Base-by-base conservation (phyloP, 64 coral and sea anemone genomes). In the Astreopora myriophthalma region DNA sequence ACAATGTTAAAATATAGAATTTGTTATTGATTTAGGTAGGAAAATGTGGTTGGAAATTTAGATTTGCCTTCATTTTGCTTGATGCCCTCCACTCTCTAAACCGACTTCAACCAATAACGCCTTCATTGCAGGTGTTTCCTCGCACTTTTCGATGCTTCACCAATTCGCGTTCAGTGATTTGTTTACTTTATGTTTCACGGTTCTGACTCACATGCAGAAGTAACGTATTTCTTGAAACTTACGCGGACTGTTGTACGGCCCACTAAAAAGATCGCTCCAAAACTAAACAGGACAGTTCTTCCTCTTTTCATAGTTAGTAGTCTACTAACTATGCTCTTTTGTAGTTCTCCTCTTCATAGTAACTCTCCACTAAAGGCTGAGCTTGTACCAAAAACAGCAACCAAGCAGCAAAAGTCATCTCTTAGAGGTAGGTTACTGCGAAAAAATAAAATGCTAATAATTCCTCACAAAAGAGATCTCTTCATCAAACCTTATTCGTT, bases 311-410 rank as follows among this genome's bases (percentile, higher is more conserved):
- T n/a, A n/a, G n/a, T n/a, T n/a, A n/a, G n/a, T n/a, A n/a, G n/a
- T n/a, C n/a, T n/a, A n/a, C n/a, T n/a, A n/a, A n/a, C n/a, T n/a
- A n/a, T n/a, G n/a, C 32, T 34, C n/a, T 20, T 26, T n/a, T 87
- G 22, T 51, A 99, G 94, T 85, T 62, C 83, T 42, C 97, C 97
- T 8, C 67, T 99, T 12, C 79, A 69, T 39, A 85, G 37, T 76
- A 96, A 99, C 62, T 99, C 97, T 14, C 97, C 97, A 34, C 61
- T 99, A 14, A 99, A 90, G 62, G 84, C 97, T 1, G 97, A 96
- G 57, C 87, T 99, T 34, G 39, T 93, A 1, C 97, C 94, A 44
- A 99, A 96, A 74, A 10, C 67, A 58, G 37, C 91, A n/a, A 12
- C 80, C 4, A 72, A 83, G 34, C 81, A 86, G 44, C 87, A 63